Percentiles rank a stretch among this genome's conserved stretches.
These are phyloP conservation scores for Notolepis coatsorum DNA, from an alignment of 2,797 vertebrate genomes.

Conservation along the genomic window DNA sequence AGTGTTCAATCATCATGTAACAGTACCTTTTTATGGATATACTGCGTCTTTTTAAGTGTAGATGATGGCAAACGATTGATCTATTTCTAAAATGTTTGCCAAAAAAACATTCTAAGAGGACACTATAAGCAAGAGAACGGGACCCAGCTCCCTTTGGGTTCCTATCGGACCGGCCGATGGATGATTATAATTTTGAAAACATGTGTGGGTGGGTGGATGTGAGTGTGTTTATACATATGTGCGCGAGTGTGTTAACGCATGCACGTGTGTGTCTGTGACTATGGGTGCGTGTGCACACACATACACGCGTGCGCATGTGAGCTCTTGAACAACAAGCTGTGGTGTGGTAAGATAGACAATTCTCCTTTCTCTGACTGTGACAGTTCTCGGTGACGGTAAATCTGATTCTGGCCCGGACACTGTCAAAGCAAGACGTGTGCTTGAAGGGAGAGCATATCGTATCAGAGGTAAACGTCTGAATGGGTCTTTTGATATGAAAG, in stretches of 20 bases:
- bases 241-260: background rate
- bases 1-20: no score
- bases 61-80: no score
- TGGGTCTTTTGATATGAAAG: constrained; percentile 82
- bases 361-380: constrained; percentile 71
- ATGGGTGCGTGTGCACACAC: constrained; percentile 42
- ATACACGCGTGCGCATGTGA: constrained; percentile 63
- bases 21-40: no score
- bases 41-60: no score
- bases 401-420: constrained; percentile 77
- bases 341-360: constrained; percentile 71
- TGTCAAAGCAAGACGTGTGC: constrained; percentile 79
- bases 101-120: no score
- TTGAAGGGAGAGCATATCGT: constrained; percentile 78
- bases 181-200: no score
- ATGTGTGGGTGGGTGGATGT: background rate
- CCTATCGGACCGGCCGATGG: no score
- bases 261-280: constrained; percentile 2
- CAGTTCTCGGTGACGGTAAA: constrained; percentile 72
- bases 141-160: no score
- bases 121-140: no score
- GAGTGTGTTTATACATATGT: background rate
- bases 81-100: no score
- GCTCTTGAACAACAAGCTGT: no score
- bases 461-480: constrained; percentile 80